Conservation (phyloP, 35 echinoderm and acorn worm genomes). For the Lytechinus pictus region DNA sequence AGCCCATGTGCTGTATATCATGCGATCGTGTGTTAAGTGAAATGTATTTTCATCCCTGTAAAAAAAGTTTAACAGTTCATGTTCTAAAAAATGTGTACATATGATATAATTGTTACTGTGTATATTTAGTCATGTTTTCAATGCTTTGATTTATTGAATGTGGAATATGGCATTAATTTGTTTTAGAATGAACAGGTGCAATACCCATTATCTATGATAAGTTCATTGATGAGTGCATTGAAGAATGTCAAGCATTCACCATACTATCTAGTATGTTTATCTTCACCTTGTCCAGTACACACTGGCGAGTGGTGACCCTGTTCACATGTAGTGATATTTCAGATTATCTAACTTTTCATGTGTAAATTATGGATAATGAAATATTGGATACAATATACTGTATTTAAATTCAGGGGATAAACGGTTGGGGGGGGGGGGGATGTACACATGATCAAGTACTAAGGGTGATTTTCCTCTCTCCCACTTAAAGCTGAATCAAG, state of each 20-base stretch:
- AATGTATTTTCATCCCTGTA: too few relatives aligned
- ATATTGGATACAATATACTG: background rate
- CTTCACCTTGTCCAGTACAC: background rate
- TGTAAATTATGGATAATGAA: too few relatives aligned
- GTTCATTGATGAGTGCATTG: background rate
- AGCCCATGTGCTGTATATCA: too few relatives aligned
- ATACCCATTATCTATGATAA: constrained; percentile 20
- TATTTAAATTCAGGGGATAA: background rate
- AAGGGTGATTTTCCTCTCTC: too few relatives aligned
- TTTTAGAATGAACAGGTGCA: background rate
- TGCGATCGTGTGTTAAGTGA: too few relatives aligned
- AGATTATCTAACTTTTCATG: background rate
- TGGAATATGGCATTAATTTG: background rate
- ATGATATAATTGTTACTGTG: too few relatives aligned
- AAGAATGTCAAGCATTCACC: background rate
- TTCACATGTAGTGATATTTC: background rate
- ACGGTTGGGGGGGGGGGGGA: background rate
- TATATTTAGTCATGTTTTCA: background rate
- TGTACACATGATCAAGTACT: too few relatives aligned
- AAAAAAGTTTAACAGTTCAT: too few relatives aligned
- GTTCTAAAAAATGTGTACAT: too few relatives aligned
- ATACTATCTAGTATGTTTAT: background rate
- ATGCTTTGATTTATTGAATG: background rate
- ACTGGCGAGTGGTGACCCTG: background rate
- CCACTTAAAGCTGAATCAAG: too few relatives aligned